Base-by-base conservation (phyloP, 2,888 invertebrate genomes). In the Zele albiditarsus region DNA sequence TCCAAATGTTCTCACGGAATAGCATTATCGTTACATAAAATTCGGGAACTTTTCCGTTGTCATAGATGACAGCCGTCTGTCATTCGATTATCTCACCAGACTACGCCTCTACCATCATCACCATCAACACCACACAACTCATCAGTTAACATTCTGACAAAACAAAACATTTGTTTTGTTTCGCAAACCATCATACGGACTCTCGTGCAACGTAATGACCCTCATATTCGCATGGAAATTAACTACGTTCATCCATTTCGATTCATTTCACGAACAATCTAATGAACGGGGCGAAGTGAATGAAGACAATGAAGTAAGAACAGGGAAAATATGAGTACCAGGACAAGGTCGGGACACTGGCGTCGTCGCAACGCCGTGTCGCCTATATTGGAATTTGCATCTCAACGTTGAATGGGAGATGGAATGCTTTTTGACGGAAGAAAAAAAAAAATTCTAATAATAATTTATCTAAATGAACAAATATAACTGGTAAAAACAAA, bases 1-100 rank as follows among this genome's bases (percentile, higher is more conserved):
- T 31, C 25, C 25, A 25, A 23, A 25, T 16, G 23, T 58, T 73
- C 49, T 68, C 75, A 72, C 71, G 71, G 0, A 12, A 0, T 72
- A 53, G 58, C 31, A 63, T 57, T 31, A 57, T 57, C 42, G 58
- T 60, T 20, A 20, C 53, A 53, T 53, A 23, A 20, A n/a, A 53
- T 67, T 42, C 10, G 10, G 14, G n/a, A 38, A 53, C 33, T 66
- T 57, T 62, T 31, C 28, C 20, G 33, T 42, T 46, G 62, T 31
- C 27, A 27, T 60, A 70, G 70, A 79, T 79, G 79, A 79, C 79
- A 78, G 72, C 65, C 71, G 76, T 71, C 72, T 70, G 78, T 77
- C 78, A 75, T 73, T 74, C 73, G 49, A 65, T 70, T 62, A 57
- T 69, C 60, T 31, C 49, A 63, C 73, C 63, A 46, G 69, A 75